Percentiles rank a stretch among this genome's conserved stretches.
These are phyloP conservation scores for Pantala flavescens DNA, from an alignment of 1,140 invertebrate genomes.

Conservation along the genomic window DNA sequence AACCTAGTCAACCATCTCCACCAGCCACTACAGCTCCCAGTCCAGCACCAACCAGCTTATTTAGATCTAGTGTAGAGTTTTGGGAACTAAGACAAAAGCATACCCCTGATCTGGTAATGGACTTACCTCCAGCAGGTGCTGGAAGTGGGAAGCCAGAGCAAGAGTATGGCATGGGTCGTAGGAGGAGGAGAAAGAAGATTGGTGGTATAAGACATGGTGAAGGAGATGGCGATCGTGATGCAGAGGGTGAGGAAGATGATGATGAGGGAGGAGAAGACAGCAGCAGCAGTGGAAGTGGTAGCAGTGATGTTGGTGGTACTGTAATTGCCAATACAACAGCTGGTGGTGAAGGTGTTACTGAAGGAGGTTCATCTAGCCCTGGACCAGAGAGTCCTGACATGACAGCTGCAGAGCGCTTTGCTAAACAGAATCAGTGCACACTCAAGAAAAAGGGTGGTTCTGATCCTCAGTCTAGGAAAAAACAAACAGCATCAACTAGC, in stretches of 20 bases:
- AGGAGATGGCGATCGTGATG: not conserved
- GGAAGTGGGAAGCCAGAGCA: constrained; percentile 25
- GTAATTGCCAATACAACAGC: constrained; percentile 29
- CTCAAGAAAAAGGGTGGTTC: constrained; percentile 54
- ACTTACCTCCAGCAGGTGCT: constrained; percentile 50
- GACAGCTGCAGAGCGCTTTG: constrained; percentile 61
- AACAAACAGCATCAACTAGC: not conserved
- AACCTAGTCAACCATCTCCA: constrained; percentile 24
- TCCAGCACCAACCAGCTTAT: constrained; percentile 25
- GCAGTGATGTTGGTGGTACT: constrained; percentile 20
- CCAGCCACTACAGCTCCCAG: constrained; percentile 18
- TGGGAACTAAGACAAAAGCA: constrained; percentile 49
- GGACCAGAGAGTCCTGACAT: constrained; percentile 54
- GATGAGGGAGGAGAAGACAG: constrained; percentile 12
- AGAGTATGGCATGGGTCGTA: constrained; percentile 12
- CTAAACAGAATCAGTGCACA: constrained; percentile 69
- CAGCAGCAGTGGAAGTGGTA: constrained; percentile 6
- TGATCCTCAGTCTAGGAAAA: not conserved
- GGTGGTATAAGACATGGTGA: not conserved
- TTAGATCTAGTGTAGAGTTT: constrained; percentile 28
- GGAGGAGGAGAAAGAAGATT: not conserved
- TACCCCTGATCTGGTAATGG: constrained; percentile 82
- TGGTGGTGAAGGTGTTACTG: constrained; percentile 45
- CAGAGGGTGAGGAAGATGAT: not conserved
- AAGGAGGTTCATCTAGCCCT: constrained; percentile 29